These are phyloP conservation scores for Zapornia atra DNA, from an alignment of 2,113 vertebrate species.

Conservation along the genomic window DNA sequence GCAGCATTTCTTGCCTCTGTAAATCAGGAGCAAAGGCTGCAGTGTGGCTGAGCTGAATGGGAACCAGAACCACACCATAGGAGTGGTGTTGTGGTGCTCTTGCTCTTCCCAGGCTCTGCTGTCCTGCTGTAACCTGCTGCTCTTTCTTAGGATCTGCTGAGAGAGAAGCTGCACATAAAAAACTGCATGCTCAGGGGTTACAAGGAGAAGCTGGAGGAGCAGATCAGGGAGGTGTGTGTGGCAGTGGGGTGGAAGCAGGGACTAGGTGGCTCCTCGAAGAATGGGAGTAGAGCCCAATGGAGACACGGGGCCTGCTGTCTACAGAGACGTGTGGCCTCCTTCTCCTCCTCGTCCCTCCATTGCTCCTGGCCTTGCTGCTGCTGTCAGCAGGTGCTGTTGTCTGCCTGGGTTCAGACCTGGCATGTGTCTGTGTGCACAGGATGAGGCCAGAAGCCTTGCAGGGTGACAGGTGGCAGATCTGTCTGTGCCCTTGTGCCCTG, in stretches of 20 bases:
- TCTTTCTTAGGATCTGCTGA: constrained; percentile 71
- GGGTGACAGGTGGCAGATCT: neutral
- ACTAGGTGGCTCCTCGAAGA: neutral
- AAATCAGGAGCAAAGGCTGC: neutral
- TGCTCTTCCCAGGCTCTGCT: neutral
- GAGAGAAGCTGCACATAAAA: constrained; percentile 77
- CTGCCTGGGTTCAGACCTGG: neutral
- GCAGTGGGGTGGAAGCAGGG: neutral
- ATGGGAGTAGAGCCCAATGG: neutral
- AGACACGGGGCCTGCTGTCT: neutral
- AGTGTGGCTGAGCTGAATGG: neutral
- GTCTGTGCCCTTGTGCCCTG: neutral
- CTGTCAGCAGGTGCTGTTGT: neutral
- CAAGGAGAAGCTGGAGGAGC: constrained; percentile 77
- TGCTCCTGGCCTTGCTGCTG: neutral
- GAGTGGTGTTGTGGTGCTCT: neutral
- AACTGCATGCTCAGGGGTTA: constrained; percentile 75
- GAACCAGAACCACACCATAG: neutral
- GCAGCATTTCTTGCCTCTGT: accelerated
- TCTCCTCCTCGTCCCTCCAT: neutral
- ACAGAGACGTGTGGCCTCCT: neutral
- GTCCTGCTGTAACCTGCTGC: neutral
- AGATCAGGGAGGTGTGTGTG: constrained; percentile 70
- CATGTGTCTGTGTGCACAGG: neutral
- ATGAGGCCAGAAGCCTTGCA: neutral